Conservation (phyloP, 2,113 vertebrate species). For the Gallinago jamesoni region DNA sequence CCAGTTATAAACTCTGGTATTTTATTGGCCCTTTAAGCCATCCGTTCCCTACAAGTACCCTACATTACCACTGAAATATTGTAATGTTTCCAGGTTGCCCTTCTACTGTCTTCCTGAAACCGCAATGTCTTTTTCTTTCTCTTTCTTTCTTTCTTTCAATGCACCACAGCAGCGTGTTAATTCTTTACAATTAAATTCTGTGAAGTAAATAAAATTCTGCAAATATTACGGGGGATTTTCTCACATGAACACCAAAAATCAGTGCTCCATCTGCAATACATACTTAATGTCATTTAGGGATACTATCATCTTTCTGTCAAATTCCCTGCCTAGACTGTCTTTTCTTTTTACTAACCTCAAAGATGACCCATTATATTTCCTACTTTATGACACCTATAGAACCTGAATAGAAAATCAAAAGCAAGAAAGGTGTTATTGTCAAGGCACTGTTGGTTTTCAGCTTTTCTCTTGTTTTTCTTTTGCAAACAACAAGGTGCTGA, state of each 20-base stretch:
- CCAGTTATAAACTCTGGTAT: neutral
- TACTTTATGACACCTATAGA: constrained; percentile 31
- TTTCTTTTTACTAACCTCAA: constrained; percentile 39
- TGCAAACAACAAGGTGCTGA: neutral
- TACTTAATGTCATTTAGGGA: constrained; percentile 18
- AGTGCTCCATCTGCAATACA: neutral
- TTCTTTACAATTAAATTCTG: constrained; percentile 57
- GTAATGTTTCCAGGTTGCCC: neutral
- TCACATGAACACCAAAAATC: constrained; percentile 3
- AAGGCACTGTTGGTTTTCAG: constrained; percentile 2
- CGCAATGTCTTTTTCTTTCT: neutral
- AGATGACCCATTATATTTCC: constrained; percentile 32
- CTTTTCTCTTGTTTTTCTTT: constrained; percentile 16
- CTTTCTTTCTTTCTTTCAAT: neutral
- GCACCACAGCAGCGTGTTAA: constrained; percentile 33
- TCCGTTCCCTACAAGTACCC: neutral
- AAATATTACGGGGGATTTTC: constrained; percentile 32
- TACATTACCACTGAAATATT: neutral
- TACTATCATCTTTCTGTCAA: constrained; percentile 39
- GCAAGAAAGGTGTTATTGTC: constrained; percentile 26
- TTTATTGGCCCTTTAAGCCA: neutral
- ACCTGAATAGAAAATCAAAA: constrained; percentile 50
- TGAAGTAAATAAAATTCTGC: constrained; percentile 54
- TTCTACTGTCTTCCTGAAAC: constrained; percentile 35
- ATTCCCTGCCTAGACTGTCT: constrained; percentile 10